Conservation (phyloP, 2,797 vertebrate species). For the Gobio occitaniae region DNA sequence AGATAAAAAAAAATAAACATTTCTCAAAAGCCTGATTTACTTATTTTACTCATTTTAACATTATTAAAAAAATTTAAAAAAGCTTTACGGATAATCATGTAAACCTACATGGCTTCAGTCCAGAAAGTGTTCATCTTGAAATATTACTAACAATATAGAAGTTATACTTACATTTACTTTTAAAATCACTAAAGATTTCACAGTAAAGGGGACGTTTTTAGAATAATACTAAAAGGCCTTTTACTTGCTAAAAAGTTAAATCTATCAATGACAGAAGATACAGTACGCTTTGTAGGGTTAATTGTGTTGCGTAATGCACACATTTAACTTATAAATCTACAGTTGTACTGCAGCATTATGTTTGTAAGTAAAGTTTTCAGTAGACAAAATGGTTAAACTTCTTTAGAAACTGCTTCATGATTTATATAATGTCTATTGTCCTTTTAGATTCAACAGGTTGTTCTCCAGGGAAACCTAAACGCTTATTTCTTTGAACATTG, state of each 20-base stretch:
- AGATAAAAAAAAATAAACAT: background rate
- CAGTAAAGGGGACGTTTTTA: background rate
- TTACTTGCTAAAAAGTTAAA: background rate
- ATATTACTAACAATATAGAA: background rate
- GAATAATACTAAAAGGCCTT: background rate
- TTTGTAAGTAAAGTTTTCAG: background rate
- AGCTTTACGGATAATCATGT: background rate
- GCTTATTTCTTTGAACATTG: background rate
- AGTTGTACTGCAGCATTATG: background rate
- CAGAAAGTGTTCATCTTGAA: background rate
- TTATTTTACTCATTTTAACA: background rate
- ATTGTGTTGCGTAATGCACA: background rate
- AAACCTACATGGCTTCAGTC: background rate
- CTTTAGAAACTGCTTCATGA: background rate
- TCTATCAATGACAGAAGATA: background rate
- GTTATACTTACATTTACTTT: background rate
- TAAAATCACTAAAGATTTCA: background rate
- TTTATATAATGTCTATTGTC: conserved; percentile 5
- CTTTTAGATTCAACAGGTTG: background rate
- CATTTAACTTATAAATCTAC: background rate
- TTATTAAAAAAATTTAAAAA: too few species aligned
- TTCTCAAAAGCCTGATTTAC: background rate
- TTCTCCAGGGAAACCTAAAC: background rate
- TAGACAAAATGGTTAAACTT: background rate
- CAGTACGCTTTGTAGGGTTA: background rate